These are phyloP conservation scores for Tupaia tana DNA, from an alignment of 2,113 vertebrate species.

Conservation along the genomic window DNA sequence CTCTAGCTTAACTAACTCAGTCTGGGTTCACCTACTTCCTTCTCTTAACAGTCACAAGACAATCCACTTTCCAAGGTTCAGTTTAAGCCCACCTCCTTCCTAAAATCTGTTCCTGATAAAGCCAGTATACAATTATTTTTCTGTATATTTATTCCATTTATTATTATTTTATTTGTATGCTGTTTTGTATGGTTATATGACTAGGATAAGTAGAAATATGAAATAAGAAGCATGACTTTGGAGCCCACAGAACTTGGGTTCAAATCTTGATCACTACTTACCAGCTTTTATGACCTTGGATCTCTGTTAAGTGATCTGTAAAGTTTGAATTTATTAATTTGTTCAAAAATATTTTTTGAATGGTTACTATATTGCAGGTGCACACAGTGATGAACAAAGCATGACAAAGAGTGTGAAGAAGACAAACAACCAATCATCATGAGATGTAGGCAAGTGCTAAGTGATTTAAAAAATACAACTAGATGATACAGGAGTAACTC, in stretches of 20 bases:
- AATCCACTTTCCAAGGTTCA: background rate
- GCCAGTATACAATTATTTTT: background rate
- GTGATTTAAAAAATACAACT: background rate
- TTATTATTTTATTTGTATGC: background rate
- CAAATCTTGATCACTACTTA: background rate
- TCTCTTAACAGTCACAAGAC: background rate
- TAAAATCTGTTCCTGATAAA: background rate
- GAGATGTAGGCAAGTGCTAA: background rate
- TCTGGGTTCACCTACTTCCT: background rate
- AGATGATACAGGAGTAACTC: background rate
- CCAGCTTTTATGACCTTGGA: background rate
- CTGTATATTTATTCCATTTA: slow-evolving; percentile 10
- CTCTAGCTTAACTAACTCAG: background rate
- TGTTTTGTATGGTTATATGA: background rate
- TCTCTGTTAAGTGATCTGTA: background rate
- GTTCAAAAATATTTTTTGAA: background rate
- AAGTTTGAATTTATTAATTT: background rate
- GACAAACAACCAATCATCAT: background rate
- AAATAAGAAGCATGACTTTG: background rate
- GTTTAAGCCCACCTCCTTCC: background rate
- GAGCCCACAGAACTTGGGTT: background rate
- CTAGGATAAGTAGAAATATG: background rate
- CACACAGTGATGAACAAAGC: background rate
- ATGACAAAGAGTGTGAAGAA: background rate
- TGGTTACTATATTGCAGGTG: background rate